phyloP scores from a whole-genome alignment of 2,113 vertebrate genomes.

The Zingel zingel region DNA sequence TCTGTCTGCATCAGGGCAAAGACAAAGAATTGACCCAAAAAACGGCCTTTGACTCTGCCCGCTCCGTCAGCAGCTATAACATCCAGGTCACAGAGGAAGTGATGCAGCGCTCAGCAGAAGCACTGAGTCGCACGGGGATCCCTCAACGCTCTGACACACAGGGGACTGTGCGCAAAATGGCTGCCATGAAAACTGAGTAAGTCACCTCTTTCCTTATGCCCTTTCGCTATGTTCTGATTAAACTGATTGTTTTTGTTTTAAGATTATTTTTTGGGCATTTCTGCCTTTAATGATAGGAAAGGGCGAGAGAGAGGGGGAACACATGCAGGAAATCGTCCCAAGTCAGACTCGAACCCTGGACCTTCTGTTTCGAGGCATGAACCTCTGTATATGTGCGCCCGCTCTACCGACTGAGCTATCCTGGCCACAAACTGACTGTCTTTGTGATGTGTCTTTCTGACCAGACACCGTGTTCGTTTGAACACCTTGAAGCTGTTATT shows the following conservation, averaged over 20 bases:
- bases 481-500: conserved; percentile 86
- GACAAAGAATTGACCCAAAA: background rate
- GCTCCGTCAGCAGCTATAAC: conserved; percentile 55
- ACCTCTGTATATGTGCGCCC: no score
- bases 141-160: conserved; percentile 34
- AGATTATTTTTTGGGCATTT: no score
- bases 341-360: no score
- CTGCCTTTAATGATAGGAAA: no score
- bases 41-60: conserved; percentile 49
- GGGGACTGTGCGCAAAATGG: conserved; percentile 73
- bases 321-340: no score
- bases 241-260: background rate
- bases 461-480: conserved; percentile 80
- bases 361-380: no score
- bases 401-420: no score
- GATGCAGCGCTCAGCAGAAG: conserved; percentile 69
- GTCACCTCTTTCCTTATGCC: conserved; percentile 3
- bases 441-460: conserved; percentile 1
- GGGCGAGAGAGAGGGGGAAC: no score
- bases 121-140: conserved; percentile 56
- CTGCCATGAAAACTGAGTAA: conserved; percentile 76
- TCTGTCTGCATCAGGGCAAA: conserved; percentile 19
- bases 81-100: conserved; percentile 63
- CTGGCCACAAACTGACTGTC: background rate
- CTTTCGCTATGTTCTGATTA: background rate